Conservation (phyloP, 2,888 invertebrate genomes). For the Andrena fulva region DNA sequence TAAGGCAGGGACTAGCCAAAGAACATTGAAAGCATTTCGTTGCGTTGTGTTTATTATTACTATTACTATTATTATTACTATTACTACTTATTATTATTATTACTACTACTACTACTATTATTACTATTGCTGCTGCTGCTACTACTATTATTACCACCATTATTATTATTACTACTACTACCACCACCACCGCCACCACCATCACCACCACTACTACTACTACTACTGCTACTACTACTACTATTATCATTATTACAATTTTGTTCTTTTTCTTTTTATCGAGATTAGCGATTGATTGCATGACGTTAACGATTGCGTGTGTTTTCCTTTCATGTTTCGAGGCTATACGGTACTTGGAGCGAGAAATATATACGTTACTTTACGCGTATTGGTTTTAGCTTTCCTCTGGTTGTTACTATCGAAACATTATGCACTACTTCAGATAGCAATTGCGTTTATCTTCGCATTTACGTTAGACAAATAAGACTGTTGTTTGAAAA, state of each 20-base stretch:
- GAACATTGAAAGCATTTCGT: constrained; percentile 41
- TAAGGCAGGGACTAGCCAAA: constrained; percentile 24
- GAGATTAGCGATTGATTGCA: constrained; percentile 9
- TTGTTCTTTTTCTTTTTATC: constrained; percentile 1
- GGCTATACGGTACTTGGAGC: constrained; percentile 1
- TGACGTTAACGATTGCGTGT: constrained; percentile 7
- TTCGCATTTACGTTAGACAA: constrained; percentile 53
- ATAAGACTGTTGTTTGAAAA: constrained; percentile 53
- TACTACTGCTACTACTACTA: not conserved
- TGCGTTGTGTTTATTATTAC: constrained; percentile 25
- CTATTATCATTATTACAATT: constrained; percentile 1
- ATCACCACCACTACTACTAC: not conserved
- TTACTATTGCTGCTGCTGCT: not conserved
- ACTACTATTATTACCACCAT: not conserved
- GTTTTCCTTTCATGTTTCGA: constrained; percentile 21
- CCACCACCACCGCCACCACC: not conserved
- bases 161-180: not conserved
- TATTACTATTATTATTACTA: not conserved
- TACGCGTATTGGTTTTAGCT: not conserved
- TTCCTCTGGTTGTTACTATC: constrained; percentile 1
- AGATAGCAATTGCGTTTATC: constrained; percentile 42
- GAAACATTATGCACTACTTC: constrained; percentile 8
- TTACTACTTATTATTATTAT: not conserved
- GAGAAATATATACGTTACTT: not conserved
- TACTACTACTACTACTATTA: not conserved